A percentile compares a stretch with the other conserved stretches of the same genome.
Evolutionary conservation across 2,113 vertebrate genomes (phyloP).

Genomic region (Sula dactylatra): DNA sequence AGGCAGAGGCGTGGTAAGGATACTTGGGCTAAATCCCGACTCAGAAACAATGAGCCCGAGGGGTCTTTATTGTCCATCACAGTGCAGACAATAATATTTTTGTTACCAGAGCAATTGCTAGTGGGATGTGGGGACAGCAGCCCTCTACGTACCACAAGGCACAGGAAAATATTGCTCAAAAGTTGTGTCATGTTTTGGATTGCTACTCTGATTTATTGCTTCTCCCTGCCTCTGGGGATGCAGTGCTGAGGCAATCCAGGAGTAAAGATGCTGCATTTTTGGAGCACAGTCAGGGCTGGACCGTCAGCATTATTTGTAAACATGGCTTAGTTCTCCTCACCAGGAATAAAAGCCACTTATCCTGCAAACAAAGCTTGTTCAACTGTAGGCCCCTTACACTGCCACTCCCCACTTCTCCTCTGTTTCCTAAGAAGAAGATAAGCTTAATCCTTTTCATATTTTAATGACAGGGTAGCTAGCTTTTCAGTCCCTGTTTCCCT

Average conservation of each 20-base stretch:
- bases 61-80: constrained; percentile 50
- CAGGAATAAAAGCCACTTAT: constrained; percentile 11
- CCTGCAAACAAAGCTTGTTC: background rate
- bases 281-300: constrained; percentile 9
- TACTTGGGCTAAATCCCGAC: background rate
- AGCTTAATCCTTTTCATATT: constrained; percentile 37
- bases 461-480: background rate
- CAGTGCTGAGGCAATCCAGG: constrained; percentile 39
- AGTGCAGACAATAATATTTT: constrained; percentile 70
- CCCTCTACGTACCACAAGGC: constrained; percentile 17
- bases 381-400: background rate
- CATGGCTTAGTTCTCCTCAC: background rate
- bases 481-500: background rate
- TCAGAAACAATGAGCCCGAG: constrained; percentile 42
- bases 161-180: constrained; percentile 62
- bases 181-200: constrained; percentile 60
- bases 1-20: constrained; percentile 18
- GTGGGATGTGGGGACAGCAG: constrained; percentile 38
- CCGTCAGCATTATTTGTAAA: constrained; percentile 56
- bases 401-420: background rate
- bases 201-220: constrained; percentile 49
- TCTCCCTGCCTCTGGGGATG: constrained; percentile 41
- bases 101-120: constrained; percentile 58
- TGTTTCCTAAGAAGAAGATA: constrained; percentile 9
- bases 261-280: constrained; percentile 42